These are phyloP conservation scores for Sebastes cheni DNA, from an alignment of 2,797 vertebrate species.

Conservation along the genomic window DNA sequence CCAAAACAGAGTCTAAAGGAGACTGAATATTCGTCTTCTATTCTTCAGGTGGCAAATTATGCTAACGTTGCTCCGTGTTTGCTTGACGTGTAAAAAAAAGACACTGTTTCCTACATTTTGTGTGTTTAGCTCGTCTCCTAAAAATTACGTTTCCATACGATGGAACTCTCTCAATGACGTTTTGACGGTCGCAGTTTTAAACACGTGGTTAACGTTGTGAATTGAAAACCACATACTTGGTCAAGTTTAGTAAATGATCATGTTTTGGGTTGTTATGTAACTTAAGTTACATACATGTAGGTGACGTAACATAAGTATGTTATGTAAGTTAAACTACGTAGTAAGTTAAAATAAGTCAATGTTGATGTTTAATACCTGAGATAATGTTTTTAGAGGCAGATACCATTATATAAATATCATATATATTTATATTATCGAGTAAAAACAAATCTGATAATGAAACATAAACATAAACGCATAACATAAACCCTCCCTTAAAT, in stretches of 20 bases:
- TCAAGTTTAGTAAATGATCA: not conserved
- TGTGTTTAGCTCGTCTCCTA: not conserved
- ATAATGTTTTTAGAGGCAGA: not conserved
- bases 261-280: not conserved
- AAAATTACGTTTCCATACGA: not conserved
- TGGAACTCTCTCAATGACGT: not conserved
- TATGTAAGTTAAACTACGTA: not conserved
- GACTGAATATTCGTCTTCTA: not conserved
- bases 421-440: not conserved
- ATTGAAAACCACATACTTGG: not conserved
- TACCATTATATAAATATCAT: not conserved
- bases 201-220: not conserved
- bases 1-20: not conserved
- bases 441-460: not conserved
- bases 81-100: not conserved
- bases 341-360: not conserved
- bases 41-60: not conserved
- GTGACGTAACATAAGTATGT: not conserved
- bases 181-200: not conserved
- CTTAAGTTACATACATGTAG: not conserved
- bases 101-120: not conserved
- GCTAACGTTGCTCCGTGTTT: not conserved
- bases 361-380: not conserved
- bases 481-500: not conserved
- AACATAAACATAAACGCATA: not conserved